Base-by-base conservation (phyloP, 2,888 invertebrate genomes). In the Tetropium fuscum region DNA sequence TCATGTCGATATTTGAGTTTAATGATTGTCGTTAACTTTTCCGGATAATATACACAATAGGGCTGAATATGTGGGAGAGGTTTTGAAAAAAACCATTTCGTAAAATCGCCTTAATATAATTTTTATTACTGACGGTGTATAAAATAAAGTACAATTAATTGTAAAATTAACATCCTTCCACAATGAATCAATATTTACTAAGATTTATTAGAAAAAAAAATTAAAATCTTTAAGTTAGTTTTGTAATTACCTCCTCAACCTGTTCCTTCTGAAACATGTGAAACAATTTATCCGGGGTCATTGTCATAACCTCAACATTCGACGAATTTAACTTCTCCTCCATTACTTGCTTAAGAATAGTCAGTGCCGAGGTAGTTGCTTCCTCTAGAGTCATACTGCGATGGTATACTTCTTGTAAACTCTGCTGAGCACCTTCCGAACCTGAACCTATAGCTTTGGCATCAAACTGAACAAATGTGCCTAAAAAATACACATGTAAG, bases 401-500 rank as follows among this genome's bases (percentile, higher is more conserved):
- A 72, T 89, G 88, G 71, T 86, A 91, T 8, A 87, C 85, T 74
- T 90, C 90, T 83, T 90, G 84, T 53, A 91, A 83, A 75, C 96
- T 95, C 81, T 99, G 98, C 81, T 99, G 98, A 43, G 99, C 99
- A 0, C 98, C 99, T 83, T 99, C 99, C 70, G 97, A 97, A 25
- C 98, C 99, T 0, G 99, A 98, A 0, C 99, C 99, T 71, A 99
- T 99, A 1, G 99, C 98, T 83, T 99, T 99, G 22, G 99, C 99
- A 75, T 97, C 94, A 82, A 96, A 99, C 79, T 96, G 93, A 60
- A 98, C 96, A 82, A 96, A 99, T 0, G 99, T 99, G 19, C 98
- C 98, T 53, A 94, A 94, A 27, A 96, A 97, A 80, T 10, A 25
- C 54, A 97, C 97, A 92, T 97, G n/a, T n/a, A n/a, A n/a, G n/a